Conservation (phyloP, 2,797 vertebrate species). For the Takifugu rubripes region DNA sequence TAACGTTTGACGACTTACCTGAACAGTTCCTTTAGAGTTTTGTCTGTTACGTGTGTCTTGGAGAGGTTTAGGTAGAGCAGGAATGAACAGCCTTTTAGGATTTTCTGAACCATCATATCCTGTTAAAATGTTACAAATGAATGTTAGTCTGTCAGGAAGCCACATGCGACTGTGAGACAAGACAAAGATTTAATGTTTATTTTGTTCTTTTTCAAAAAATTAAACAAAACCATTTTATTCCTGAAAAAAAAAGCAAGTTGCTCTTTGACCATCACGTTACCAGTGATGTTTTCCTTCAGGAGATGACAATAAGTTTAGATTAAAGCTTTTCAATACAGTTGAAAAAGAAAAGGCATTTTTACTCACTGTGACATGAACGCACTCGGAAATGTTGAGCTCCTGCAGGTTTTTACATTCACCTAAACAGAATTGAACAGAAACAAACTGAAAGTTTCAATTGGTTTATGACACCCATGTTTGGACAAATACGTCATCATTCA, state of each 20-base stretch:
- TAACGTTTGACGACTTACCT: conserved; percentile 65
- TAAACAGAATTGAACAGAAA: conserved; percentile 47
- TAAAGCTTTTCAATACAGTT: too few species aligned
- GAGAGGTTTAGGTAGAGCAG: conserved; percentile 83
- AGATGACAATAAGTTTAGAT: too few species aligned
- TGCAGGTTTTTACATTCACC: conserved; percentile 84
- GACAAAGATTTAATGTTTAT: too few species aligned
- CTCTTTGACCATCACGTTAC: neutral
- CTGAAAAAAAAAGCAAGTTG: neutral
- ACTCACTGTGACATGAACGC: conserved; percentile 79
- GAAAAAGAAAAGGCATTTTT: conserved; percentile 1
- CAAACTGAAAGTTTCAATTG: neutral
- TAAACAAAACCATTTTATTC: neutral
- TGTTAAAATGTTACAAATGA: conserved; percentile 44
- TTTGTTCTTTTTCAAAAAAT: neutral
- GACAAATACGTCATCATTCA: neutral
- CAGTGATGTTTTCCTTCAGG: neutral
- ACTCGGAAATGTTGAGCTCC: conserved; percentile 84
- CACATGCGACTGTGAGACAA: neutral
- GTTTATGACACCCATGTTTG: too few species aligned
- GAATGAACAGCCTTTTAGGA: conserved; percentile 76
- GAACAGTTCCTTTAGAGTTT: conserved; percentile 70
- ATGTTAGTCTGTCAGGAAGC: conserved; percentile 1
- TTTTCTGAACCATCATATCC: conserved; percentile 76
- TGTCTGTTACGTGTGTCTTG: conserved; percentile 75